These are phyloP conservation scores for Rhabdomys dilectus DNA, from an alignment of 2,113 vertebrate genomes.

Conservation along the genomic window DNA sequence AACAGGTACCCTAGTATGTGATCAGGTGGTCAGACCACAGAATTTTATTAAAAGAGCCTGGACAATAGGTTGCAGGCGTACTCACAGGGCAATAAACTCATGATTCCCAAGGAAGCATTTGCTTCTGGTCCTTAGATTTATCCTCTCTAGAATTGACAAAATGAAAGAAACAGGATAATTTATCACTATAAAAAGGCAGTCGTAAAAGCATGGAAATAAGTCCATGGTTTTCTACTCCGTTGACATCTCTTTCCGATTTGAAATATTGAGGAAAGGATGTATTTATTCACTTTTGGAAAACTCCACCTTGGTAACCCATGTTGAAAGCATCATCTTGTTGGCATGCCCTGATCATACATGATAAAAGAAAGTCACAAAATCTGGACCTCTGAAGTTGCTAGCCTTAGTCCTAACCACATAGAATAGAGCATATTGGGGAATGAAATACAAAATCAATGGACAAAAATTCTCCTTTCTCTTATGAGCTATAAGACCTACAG, in stretches of 20 bases:
- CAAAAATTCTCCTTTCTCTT: neutral
- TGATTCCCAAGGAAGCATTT: neutral
- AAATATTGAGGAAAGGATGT: neutral
- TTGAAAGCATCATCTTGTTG: neutral
- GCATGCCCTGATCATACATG: neutral
- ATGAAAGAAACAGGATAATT: neutral
- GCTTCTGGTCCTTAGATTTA: neutral
- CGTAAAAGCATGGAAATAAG: constrained; percentile 6
- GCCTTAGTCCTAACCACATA: neutral
- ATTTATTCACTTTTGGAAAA: constrained; percentile 21
- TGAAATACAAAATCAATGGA: neutral
- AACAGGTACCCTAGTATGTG: neutral
- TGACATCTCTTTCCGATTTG: constrained; percentile 27
- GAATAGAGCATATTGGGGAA: neutral
- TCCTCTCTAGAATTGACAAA: neutral
- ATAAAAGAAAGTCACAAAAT: constrained; percentile 28
- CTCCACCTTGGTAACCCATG: neutral
- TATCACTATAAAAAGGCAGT: neutral
- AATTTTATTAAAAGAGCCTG: neutral
- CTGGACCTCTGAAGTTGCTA: neutral
- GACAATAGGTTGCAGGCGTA: too few species aligned
- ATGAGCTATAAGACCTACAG: neutral
- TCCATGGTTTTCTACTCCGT: constrained; percentile 3
- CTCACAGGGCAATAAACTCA: fast-evolving
- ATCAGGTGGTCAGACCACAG: neutral